Conservation (phyloP, 2,113 vertebrate species). For the Etheostoma spectabile region DNA sequence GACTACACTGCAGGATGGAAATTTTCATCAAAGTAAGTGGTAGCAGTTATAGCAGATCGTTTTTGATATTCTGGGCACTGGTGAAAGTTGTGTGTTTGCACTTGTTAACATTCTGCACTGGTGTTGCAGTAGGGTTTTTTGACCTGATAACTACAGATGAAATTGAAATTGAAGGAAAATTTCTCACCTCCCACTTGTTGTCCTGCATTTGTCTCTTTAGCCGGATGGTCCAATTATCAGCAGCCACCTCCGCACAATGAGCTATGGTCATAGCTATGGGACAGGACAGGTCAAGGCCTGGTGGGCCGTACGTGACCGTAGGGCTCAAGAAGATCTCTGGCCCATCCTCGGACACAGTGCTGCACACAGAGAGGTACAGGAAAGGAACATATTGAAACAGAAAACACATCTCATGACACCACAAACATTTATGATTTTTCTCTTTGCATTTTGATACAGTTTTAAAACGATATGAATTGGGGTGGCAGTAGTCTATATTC, state of each 20-base stretch:
- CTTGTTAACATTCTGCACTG: constrained; percentile 18
- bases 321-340: constrained; percentile 90
- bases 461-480: too few relatives aligned
- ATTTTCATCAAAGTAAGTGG: constrained; percentile 51
- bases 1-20: constrained; percentile 54
- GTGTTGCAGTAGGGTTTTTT: background rate
- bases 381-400: constrained; percentile 1
- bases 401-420: background rate
- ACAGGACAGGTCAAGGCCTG: constrained; percentile 86
- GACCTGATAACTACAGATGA: constrained; percentile 4
- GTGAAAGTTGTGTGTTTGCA: constrained; percentile 2
- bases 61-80: constrained; percentile 37
- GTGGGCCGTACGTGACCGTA: constrained; percentile 91
- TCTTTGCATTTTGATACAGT: too few relatives aligned
- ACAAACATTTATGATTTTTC: background rate
- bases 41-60: constrained; percentile 38
- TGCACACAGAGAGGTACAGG: constrained; percentile 58
- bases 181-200: constrained; percentile 93
- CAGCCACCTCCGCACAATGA: constrained; percentile 88
- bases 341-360: constrained; percentile 87
- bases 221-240: constrained; percentile 90
- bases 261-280: constrained; percentile 91
- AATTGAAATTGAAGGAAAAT: background rate
- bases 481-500: too few relatives aligned
- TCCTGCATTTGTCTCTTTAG: constrained; percentile 88